phyloP scores from a whole-genome alignment of 23 tunicate species.

The Ascidia mentula region DNA sequence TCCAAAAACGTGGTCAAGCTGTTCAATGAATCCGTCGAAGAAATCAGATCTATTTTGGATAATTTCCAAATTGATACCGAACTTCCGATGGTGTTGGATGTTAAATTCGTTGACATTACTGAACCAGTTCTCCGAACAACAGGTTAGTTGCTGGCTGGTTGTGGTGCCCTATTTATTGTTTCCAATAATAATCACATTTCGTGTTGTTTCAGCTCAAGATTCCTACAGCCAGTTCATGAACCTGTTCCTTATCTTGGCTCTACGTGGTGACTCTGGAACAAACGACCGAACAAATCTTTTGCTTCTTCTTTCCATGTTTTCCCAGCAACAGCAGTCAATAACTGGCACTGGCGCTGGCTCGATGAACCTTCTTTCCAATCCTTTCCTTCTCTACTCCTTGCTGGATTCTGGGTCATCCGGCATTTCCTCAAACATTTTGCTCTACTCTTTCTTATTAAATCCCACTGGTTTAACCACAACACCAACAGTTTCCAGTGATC shows the following conservation, averaged over 20 bases:
- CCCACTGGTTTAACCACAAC: neutral
- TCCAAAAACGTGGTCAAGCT: neutral
- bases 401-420: conserved; percentile 9
- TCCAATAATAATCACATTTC: neutral
- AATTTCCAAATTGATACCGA: neutral
- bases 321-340: conserved; percentile 8
- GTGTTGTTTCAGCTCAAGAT: neutral
- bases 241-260: conserved; percentile 34
- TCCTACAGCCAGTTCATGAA: neutral
- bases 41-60: conserved; percentile 23
- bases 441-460: conserved; percentile 22
- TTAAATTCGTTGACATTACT: neutral
- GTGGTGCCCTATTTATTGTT: neutral
- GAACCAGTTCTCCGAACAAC: conserved; percentile 3
- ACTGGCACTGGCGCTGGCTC: conserved; percentile 14
- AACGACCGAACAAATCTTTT: conserved; percentile 9
- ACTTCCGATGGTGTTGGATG: neutral
- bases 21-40: neutral
- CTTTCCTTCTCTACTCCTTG: conserved; percentile 25
- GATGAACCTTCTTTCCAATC: conserved; percentile 26
- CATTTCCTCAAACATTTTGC: conserved; percentile 12
- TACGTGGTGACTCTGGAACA: conserved; percentile 7
- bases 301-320: conserved; percentile 12
- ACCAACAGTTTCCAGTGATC: neutral
- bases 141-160: neutral